These are phyloP conservation scores for Leptopilina syphax DNA, from an alignment of 2,888 invertebrate species.

Conservation along the genomic window DNA sequence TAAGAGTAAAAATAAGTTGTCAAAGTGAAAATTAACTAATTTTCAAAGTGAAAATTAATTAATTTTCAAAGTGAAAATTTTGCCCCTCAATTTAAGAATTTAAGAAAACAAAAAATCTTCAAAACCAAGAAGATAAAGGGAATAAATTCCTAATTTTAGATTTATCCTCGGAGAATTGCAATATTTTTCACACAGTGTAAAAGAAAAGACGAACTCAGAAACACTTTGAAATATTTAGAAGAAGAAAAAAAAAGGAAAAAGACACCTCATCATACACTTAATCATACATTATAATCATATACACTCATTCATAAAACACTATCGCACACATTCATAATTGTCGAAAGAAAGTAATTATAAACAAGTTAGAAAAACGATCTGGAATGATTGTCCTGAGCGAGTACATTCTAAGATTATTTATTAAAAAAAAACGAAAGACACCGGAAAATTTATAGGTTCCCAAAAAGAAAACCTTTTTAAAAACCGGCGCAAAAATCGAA, in stretches of 20 bases:
- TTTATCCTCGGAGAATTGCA: slow-evolving; percentile 27
- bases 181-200: slow-evolving; percentile 38
- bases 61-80: too few species aligned
- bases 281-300: slow-evolving; percentile 10
- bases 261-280: slow-evolving; percentile 9
- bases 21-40: too few species aligned
- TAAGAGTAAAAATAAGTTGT: too few species aligned
- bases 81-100: too few species aligned
- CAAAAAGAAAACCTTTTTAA: neutral
- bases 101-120: too few species aligned
- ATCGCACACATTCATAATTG: slow-evolving; percentile 31
- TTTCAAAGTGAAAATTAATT: too few species aligned
- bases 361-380: slow-evolving; percentile 9
- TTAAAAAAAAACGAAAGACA: slow-evolving; percentile 2
- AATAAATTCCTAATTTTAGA: slow-evolving; percentile 17
- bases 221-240: neutral
- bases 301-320: slow-evolving; percentile 11
- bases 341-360: slow-evolving; percentile 30
- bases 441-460: neutral
- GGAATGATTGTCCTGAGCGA: slow-evolving; percentile 12
- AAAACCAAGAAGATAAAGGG: neutral
- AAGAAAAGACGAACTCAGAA: neutral
- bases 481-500: slow-evolving; percentile 53
- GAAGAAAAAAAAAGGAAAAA: neutral
- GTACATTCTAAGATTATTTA: slow-evolving; percentile 41